Evolutionary conservation across 1,140 invertebrate species (phyloP).

Genomic region (Chrysomallon squamiferum): DNA sequence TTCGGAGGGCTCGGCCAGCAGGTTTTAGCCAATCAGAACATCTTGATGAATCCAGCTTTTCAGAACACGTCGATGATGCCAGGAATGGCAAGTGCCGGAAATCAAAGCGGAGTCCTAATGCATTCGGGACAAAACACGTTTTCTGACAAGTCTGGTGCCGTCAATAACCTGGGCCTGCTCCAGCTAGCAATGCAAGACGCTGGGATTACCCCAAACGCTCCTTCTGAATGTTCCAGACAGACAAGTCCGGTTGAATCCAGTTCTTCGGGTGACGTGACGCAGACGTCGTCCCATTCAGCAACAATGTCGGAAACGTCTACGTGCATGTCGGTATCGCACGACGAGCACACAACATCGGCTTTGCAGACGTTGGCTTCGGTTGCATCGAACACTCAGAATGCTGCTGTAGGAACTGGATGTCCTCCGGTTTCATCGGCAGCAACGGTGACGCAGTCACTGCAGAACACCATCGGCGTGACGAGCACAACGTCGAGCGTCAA

Average conservation of each 20-base stretch:
- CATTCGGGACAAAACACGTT: background rate
- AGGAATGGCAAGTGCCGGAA: conserved; percentile 4
- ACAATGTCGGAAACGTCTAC: background rate
- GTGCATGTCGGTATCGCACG: background rate
- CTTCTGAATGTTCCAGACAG: conserved; percentile 14
- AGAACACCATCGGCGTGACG: background rate
- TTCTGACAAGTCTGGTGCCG: conserved; percentile 8
- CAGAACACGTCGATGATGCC: conserved; percentile 4
- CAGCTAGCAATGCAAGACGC: conserved; percentile 54
- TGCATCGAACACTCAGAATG: conserved; percentile 42
- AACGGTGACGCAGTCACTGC: background rate
- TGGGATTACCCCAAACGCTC: conserved; percentile 35
- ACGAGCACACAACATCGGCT: conserved; percentile 2
- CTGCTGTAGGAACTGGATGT: conserved; percentile 16
- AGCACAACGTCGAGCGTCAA: conserved; percentile 10
- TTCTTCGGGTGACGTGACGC: background rate
- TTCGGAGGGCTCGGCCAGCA: conserved; percentile 12
- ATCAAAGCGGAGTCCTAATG: background rate
- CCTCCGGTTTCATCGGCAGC: conserved; percentile 8
- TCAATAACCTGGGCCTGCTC: conserved; percentile 32
- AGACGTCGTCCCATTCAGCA: background rate
- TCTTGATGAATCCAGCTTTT: conserved; percentile 32
- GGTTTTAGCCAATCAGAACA: conserved; percentile 20
- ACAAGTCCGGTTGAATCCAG: conserved; percentile 21
- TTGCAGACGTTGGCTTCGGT: conserved; percentile 48